phyloP scores from a whole-genome alignment of 2,888 invertebrate genomes.

The Oligia fasciuncula region DNA sequence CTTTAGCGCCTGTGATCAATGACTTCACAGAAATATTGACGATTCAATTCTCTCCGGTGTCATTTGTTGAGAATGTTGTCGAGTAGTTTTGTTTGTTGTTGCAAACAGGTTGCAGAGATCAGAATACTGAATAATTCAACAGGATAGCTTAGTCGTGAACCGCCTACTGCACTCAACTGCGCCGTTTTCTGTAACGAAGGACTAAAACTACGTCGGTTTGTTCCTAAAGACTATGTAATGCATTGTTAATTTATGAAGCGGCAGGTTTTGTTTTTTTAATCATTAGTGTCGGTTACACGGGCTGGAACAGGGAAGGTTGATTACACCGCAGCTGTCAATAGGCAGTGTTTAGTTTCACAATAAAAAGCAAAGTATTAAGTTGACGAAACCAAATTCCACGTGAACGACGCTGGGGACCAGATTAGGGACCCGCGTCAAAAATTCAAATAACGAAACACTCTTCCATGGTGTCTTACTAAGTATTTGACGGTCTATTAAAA shows the following conservation, averaged over 20 bases:
- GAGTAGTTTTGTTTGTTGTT: constrained; percentile 37
- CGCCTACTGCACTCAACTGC: constrained; percentile 44
- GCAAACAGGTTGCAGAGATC: constrained; percentile 55
- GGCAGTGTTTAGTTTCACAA: constrained; percentile 76
- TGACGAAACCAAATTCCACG: constrained; percentile 73
- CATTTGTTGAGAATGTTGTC: constrained; percentile 38
- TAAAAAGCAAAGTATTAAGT: constrained; percentile 72
- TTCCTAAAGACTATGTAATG: constrained; percentile 32
- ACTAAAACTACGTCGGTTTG: constrained; percentile 17
- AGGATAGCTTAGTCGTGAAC: constrained; percentile 45
- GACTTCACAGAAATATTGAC: constrained; percentile 42
- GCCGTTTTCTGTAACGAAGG: constrained; percentile 22
- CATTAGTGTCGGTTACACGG: constrained; percentile 62
- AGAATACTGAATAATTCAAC: constrained; percentile 61
- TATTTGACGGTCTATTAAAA: not conserved
- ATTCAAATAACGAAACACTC: not conserved
- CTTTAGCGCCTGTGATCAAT: constrained; percentile 58
- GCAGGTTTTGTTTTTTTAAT: constrained; percentile 44
- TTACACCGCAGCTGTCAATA: constrained; percentile 79
- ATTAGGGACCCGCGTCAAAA: constrained; percentile 35
- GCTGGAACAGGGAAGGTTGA: constrained; percentile 66
- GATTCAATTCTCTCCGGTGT: constrained; percentile 41
- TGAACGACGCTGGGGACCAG: constrained; percentile 58
- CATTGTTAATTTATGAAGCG: constrained; percentile 41
- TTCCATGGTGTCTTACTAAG: not conserved